Percentiles rank a stretch among this genome's conserved stretches.
Conservation (phyloP, 2,888 invertebrate genomes). For the Zootermopsis nevadensis region DNA sequence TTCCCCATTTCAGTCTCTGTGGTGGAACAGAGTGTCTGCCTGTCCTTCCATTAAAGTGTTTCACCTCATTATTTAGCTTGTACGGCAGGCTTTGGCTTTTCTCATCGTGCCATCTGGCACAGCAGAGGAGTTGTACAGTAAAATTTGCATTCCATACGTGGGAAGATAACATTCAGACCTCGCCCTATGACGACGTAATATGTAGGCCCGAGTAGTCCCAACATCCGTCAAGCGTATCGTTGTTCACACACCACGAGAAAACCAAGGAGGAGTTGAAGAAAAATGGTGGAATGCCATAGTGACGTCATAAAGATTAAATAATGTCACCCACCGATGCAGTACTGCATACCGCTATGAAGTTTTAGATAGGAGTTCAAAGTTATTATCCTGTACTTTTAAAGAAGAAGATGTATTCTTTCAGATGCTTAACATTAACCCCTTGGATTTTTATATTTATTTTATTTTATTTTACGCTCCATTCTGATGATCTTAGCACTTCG, state of each 20-base stretch:
- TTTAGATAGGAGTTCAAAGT: not conserved
- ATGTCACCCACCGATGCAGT: not conserved
- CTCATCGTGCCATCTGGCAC: not conserved
- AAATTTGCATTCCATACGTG: conserved; percentile 30
- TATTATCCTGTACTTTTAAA: not conserved
- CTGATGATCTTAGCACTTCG: no score
- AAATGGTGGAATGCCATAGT: not conserved
- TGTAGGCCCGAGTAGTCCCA: not conserved
- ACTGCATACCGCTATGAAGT: not conserved
- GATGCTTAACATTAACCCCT: no score
- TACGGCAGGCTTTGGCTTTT: not conserved
- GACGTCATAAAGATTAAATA: not conserved
- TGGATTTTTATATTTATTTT: no score
- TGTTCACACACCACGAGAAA: not conserved
- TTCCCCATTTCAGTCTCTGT: not conserved
- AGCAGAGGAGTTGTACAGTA: conserved; percentile 15
- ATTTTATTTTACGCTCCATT: no score
- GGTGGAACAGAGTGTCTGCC: not conserved
- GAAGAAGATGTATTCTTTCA: not conserved
- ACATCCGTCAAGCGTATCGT: conserved; percentile 10
- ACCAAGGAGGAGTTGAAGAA: not conserved
- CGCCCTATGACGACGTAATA: not conserved
- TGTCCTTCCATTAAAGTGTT: conserved; percentile 24
- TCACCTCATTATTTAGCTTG: conserved; percentile 1
- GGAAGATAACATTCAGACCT: not conserved